Percentiles rank a stretch among this genome's conserved stretches.
Conservation (phyloP, 2,888 invertebrate genomes). For the Harmothoe impar region DNA sequence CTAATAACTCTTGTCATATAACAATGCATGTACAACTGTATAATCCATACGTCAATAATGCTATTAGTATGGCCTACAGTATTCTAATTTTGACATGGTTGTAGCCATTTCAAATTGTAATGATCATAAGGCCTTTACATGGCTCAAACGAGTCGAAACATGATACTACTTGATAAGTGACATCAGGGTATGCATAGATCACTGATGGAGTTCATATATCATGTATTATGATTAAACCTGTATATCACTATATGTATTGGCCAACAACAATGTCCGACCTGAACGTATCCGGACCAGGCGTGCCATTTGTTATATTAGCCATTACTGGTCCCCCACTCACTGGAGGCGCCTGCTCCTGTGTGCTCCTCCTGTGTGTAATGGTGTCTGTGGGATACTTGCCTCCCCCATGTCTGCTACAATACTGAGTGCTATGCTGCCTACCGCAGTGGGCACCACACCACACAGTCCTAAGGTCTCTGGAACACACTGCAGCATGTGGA, state of each 20-base stretch:
- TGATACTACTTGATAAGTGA: too few relatives aligned
- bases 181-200: too few relatives aligned
- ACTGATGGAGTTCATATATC: too few relatives aligned
- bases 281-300: neutral
- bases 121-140: too few relatives aligned
- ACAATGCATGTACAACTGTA: neutral
- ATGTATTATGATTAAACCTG: too few relatives aligned
- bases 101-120: too few relatives aligned
- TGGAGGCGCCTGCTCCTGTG: constrained; percentile 18
- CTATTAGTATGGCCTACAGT: neutral
- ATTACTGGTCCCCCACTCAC: neutral
- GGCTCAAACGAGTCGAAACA: too few relatives aligned
- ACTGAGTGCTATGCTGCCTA: neutral
- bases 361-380: constrained; percentile 9
- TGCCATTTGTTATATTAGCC: constrained; percentile 15
- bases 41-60: neutral
- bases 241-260: too few relatives aligned
- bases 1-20: too few relatives aligned
- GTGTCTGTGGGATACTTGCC: neutral
- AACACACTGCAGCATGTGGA: neutral
- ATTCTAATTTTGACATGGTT: too few relatives aligned
- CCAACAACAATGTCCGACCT: neutral
- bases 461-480: neutral
- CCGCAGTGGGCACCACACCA: too few relatives aligned
- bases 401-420: neutral